Evolutionary conservation across 2,797 vertebrate species (phyloP).

Genomic region (Cebuella pygmaea): DNA sequence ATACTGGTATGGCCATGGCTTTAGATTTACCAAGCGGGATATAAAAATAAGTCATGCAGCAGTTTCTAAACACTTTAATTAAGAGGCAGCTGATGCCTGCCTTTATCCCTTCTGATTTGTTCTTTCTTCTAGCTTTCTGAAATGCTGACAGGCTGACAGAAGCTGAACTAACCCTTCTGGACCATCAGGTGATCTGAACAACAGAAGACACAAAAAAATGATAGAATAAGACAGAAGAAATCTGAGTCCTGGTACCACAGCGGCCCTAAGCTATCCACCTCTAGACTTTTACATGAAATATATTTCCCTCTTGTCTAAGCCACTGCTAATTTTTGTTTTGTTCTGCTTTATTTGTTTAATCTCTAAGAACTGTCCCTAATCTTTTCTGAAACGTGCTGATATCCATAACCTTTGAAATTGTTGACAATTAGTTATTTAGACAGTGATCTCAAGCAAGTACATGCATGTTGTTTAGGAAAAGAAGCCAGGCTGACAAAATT

Average conservation of each 20-base stretch:
- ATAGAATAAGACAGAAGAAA: not conserved
- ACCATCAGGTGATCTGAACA: not conserved
- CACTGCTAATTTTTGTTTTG: not conserved
- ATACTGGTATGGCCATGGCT: not conserved
- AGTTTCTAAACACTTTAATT: not conserved
- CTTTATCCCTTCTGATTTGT: not conserved
- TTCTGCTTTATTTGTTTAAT: not conserved
- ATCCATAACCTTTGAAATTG: conserved; percentile 53
- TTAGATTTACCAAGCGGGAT: not conserved
- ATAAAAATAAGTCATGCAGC: not conserved
- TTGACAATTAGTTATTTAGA: conserved; percentile 64
- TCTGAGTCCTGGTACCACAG: not conserved
- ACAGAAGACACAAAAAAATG: not conserved
- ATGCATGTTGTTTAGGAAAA: conserved; percentile 13
- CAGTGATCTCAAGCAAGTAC: conserved; percentile 42
- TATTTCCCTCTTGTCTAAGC: not conserved
- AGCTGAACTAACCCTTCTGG: not conserved
- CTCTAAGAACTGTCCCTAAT: not conserved
- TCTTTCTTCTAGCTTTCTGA: not conserved
- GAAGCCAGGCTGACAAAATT: conserved; percentile 23
- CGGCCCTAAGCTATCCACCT: not conserved
- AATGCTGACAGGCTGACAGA: not conserved
- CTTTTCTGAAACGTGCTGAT: not conserved
- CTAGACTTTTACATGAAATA: not conserved
- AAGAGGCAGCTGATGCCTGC: not conserved